Conservation (phyloP, 2,888 invertebrate species). For the Ferdinandea cuprea region DNA sequence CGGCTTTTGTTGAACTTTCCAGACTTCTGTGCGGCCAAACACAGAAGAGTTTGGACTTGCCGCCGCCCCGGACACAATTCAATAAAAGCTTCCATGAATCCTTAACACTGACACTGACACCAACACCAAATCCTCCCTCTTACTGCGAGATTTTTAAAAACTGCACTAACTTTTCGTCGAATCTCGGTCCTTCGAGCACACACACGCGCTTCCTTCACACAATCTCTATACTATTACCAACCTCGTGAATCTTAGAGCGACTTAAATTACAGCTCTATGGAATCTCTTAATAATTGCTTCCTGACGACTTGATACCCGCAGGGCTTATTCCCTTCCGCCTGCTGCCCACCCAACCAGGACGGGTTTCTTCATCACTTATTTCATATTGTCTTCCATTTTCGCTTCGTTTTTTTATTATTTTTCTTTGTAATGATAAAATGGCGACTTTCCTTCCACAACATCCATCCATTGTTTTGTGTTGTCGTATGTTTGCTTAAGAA, state of each 20-base stretch:
- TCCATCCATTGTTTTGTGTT: background rate
- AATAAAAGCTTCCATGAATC: too few relatives aligned
- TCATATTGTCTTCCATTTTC: background rate
- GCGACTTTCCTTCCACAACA: background rate
- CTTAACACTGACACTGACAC: too few relatives aligned
- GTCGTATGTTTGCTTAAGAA: constrained; percentile 29
- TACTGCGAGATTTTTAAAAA: too few relatives aligned
- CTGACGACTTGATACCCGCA: constrained; percentile 33
- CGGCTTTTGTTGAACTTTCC: too few relatives aligned
- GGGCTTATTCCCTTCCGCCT: constrained; percentile 10
- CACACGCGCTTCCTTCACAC: background rate
- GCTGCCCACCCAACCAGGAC: background rate
- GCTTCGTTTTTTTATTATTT: background rate
- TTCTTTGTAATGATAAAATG: background rate
- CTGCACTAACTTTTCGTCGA: too few relatives aligned
- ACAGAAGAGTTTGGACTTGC: too few relatives aligned
- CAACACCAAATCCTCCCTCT: too few relatives aligned
- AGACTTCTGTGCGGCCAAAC: too few relatives aligned
- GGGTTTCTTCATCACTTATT: background rate
- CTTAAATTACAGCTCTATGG: constrained; percentile 13
- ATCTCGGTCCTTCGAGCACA: background rate
- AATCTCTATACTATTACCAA: background rate
- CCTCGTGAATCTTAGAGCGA: background rate
- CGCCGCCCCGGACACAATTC: too few relatives aligned
- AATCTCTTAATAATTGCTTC: constrained; percentile 39